Percentiles rank a stretch among this genome's conserved stretches.
Evolutionary conservation across 2,888 invertebrate genomes (phyloP).

Genomic region (Athrips mouffetella): DNA sequence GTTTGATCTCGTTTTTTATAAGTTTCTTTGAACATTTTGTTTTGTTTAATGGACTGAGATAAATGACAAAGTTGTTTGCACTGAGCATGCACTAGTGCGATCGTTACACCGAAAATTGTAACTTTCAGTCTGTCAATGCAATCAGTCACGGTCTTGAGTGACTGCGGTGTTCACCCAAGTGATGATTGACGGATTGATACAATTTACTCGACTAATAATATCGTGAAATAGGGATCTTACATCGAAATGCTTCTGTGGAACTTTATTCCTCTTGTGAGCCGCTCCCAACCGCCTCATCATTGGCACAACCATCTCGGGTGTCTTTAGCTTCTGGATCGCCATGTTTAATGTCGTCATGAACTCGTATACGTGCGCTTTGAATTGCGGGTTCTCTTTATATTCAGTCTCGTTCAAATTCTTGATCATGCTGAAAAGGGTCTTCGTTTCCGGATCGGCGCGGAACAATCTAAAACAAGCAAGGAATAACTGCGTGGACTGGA

Average conservation of each 20-base stretch:
- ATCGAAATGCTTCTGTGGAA: constrained; percentile 44
- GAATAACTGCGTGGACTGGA: too few relatives aligned
- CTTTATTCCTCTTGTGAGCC: constrained; percentile 39
- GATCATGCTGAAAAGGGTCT: constrained; percentile 48
- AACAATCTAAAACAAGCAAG: constrained; percentile 42
- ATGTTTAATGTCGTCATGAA: constrained; percentile 49
- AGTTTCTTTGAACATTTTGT: too few relatives aligned
- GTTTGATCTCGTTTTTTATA: too few relatives aligned
- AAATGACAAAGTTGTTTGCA: too few relatives aligned
- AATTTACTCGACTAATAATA: too few relatives aligned
- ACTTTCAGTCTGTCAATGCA: too few relatives aligned
- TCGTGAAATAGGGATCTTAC: constrained; percentile 34
- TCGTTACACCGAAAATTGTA: too few relatives aligned
- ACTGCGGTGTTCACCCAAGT: too few relatives aligned
- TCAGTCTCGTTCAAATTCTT: constrained; percentile 37
- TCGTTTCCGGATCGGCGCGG: constrained; percentile 42
- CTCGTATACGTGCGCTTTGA: constrained; percentile 54
- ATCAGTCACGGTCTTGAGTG: too few relatives aligned
- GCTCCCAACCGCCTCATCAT: constrained; percentile 57
- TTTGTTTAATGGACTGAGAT: too few relatives aligned
- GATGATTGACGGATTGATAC: too few relatives aligned
- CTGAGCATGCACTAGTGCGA: too few relatives aligned
- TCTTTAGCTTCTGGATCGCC: constrained; percentile 42
- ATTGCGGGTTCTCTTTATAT: constrained; percentile 36
- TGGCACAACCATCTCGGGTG: constrained; percentile 48